phyloP scores from a whole-genome alignment of 2,888 invertebrate genomes.

The Ctena decussata region DNA sequence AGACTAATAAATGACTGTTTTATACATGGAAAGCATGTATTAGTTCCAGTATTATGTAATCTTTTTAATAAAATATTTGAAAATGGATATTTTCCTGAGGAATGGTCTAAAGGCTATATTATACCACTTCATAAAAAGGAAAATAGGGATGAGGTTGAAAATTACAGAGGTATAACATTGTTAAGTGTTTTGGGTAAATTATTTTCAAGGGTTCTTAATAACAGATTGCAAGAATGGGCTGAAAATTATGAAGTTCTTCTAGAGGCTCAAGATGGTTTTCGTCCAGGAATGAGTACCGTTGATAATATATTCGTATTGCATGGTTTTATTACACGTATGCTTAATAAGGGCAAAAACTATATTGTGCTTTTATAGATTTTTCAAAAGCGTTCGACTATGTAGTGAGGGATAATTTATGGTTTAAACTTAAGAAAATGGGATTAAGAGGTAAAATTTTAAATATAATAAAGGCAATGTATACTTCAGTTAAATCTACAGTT shows the following conservation, averaged over 20 bases:
- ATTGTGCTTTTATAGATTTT: slow-evolving; percentile 26
- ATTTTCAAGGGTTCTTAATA: slow-evolving; percentile 3
- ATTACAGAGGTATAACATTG: background rate
- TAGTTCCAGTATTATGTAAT: background rate
- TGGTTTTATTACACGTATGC: slow-evolving; percentile 10
- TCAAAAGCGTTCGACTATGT: slow-evolving; percentile 20
- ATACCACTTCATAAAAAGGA: slow-evolving; percentile 12
- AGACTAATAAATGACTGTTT: slow-evolving; percentile 13
- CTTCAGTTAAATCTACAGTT: slow-evolving; percentile 20
- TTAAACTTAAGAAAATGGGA: slow-evolving; percentile 7
- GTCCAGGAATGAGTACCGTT: slow-evolving; percentile 11
- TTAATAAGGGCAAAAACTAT: background rate
- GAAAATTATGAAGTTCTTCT: background rate
- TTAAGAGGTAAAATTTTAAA: background rate
- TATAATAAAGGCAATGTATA: slow-evolving; percentile 16
- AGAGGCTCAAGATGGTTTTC: slow-evolving; percentile 28
- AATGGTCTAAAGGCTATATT: background rate
- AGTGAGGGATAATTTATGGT: slow-evolving; percentile 24
- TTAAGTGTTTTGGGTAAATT: background rate
- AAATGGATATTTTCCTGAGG: background rate
- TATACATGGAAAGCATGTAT: background rate
- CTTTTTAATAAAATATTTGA: slow-evolving; percentile 1
- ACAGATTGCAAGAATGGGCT: background rate
- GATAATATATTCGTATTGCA: slow-evolving; percentile 35
- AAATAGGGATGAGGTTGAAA: background rate